Percentiles rank a stretch among this genome's conserved stretches.
Conservation (phyloP, 2,797 vertebrate genomes). For the Myiotriccus ornatus region DNA sequence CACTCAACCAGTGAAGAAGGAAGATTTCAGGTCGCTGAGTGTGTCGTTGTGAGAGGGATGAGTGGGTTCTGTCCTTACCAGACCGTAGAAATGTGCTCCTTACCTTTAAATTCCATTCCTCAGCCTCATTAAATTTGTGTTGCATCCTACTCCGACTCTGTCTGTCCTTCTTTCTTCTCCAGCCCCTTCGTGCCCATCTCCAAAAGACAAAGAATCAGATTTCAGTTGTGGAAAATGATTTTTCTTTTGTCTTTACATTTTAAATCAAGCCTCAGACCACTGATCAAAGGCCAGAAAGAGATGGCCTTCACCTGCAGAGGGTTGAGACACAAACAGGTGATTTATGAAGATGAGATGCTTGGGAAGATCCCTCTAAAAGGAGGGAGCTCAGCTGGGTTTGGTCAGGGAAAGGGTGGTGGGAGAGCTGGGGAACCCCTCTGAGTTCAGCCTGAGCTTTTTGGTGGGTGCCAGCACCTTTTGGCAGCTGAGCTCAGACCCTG, state of each 20-base stretch:
- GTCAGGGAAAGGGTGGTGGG: not conserved
- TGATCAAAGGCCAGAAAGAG: not conserved
- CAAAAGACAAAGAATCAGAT: rapidly evolving
- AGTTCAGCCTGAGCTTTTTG: not conserved
- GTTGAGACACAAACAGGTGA: not conserved
- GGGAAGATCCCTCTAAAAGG: not conserved
- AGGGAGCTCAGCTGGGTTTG: not conserved
- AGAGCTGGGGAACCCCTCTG: rapidly evolving
- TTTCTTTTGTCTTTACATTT: not conserved
- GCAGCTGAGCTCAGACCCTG: not conserved
- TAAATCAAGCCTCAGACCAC: not conserved
- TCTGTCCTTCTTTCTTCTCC: not conserved
- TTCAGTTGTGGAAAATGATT: not conserved
- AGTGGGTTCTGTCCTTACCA: not conserved
- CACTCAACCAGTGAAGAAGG: not conserved
- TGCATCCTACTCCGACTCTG: not conserved
- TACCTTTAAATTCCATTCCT: not conserved
- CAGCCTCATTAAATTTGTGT: conserved; percentile 50
- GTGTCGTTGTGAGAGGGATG: not conserved
- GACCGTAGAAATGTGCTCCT: not conserved
- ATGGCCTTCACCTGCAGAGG: not conserved
- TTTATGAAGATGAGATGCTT: not conserved
- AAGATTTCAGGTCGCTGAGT: not conserved
- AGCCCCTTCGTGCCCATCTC: not conserved
- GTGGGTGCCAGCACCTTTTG: not conserved